Percentiles rank a stretch among this genome's conserved stretches.
These are phyloP conservation scores for Actias luna DNA, from an alignment of 2,888 invertebrate species.

Conservation along the genomic window DNA sequence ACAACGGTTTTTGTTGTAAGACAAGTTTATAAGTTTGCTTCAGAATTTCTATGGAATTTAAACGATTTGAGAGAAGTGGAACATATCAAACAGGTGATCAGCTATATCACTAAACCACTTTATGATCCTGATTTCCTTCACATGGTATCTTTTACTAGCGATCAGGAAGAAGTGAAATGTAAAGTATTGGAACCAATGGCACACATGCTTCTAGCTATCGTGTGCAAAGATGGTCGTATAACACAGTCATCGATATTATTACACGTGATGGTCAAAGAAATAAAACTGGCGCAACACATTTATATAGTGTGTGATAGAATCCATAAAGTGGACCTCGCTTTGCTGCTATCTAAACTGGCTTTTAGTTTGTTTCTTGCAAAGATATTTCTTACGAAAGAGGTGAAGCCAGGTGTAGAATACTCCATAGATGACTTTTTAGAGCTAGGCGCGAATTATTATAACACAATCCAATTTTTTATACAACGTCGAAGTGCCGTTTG, in stretches of 20 bases:
- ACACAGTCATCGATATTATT: constrained; percentile 57
- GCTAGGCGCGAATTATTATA: constrained; percentile 54
- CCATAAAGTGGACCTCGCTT: constrained; percentile 66
- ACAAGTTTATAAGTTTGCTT: constrained; percentile 84
- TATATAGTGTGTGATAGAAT: constrained; percentile 61
- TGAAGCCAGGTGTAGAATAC: constrained; percentile 52
- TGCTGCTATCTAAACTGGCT: constrained; percentile 73
- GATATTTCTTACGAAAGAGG: constrained; percentile 54
- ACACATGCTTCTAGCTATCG: constrained; percentile 78
- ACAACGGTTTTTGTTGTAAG: constrained; percentile 87
- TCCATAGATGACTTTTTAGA: constrained; percentile 59
- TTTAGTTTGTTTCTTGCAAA: constrained; percentile 68
- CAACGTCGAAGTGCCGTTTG: constrained; percentile 49
- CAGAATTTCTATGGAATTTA: constrained; percentile 80
- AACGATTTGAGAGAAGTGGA: constrained; percentile 69
- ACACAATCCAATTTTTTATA: constrained; percentile 51
- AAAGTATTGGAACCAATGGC: constrained; percentile 80
- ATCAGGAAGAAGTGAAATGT: constrained; percentile 75
- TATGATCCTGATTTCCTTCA: constrained; percentile 77
- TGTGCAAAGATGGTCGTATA: constrained; percentile 74
- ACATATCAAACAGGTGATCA: constrained; percentile 80
- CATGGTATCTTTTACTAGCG: constrained; percentile 70
- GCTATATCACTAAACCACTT: constrained; percentile 81
- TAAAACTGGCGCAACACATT: constrained; percentile 58
- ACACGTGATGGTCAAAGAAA: constrained; percentile 50